Evolutionary conservation across 1,140 invertebrate species (phyloP), one percentile per base, ranked within the genome.

Genomic region (Halyomorpha halys): DNA sequence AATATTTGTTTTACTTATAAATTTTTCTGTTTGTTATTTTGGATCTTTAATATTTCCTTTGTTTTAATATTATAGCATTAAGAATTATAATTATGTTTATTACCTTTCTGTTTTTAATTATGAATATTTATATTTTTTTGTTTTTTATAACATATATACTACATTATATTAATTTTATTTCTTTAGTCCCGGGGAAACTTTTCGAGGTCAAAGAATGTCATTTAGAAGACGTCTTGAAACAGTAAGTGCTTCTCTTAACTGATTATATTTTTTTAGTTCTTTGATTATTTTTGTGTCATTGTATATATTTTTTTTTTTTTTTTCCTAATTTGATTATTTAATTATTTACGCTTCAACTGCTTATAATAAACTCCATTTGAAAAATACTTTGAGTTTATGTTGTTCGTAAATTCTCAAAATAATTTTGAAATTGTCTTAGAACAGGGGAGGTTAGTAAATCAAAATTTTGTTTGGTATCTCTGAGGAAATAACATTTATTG

Each of bases 211-310:
- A 89, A 59, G 80, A 84, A 34, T 87, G 81, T 71, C 92, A 84
- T 71, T 71, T 97, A 15, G 92, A 94, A 72, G 90, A 97, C 67
- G 76, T 97, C 45, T 76, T 97, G 0, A 80, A 79, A 68, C 61
- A 63, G 69, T 72, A 68, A 71, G 70, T 69, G n/a, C 27, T 19
- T 44, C 16, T 51, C 25, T 63, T 34, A 56, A 16, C 30, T 60
- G 21, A 5, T 18, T 54, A 18, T 54, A 23, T 54, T 54, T 54
- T 18, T n/a, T 54, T 13, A 23, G 21, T 59, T 59, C 8, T 25
- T 6, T 23, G 6, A 9, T 9, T 8, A 11, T 9, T 59, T 59
- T 59, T 59, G 23, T 8, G 27, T 8, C 27, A 59, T 59, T 19
- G 9, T 8, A 25, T 8, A 14, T 19, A 19, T 14, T 5, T 25